Percentiles rank a stretch among this genome's conserved stretches.
Evolutionary conservation across 2,888 invertebrate species (phyloP).

Genomic region (Dasypogon diadema): DNA sequence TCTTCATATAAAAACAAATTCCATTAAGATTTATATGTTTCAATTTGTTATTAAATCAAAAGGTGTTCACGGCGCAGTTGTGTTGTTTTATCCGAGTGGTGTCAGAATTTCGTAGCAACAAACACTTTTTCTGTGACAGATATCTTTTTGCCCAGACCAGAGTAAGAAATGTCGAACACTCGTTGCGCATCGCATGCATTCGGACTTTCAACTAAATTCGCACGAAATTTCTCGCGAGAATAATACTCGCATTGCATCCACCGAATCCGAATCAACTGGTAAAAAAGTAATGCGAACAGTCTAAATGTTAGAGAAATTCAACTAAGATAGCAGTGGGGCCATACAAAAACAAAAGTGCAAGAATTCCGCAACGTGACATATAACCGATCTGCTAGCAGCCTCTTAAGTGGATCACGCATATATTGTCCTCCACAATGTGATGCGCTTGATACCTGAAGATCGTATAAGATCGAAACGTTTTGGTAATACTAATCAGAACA

Average conservation of each 20-base stretch:
- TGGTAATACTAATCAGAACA: slow-evolving; percentile 52
- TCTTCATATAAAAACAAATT: slow-evolving; percentile 44
- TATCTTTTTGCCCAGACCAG: slow-evolving; percentile 10
- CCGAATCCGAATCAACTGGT: neutral
- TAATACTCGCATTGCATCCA: neutral
- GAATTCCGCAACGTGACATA: slow-evolving; percentile 50
- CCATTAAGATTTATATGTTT: slow-evolving; percentile 55
- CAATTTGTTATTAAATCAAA: slow-evolving; percentile 56
- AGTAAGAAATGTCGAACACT: slow-evolving; percentile 17
- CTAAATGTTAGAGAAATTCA: slow-evolving; percentile 43
- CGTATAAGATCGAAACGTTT: slow-evolving; percentile 54
- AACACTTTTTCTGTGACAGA: slow-evolving; percentile 30
- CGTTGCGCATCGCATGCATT: neutral
- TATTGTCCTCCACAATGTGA: slow-evolving; percentile 46
- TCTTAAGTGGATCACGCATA: slow-evolving; percentile 42
- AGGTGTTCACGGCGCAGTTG: slow-evolving; percentile 28
- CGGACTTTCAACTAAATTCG: slow-evolving; percentile 42
- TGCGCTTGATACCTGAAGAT: slow-evolving; percentile 51
- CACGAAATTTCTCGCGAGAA: slow-evolving; percentile 40
- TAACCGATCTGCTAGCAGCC: slow-evolving; percentile 44
- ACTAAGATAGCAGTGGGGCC: slow-evolving; percentile 17
- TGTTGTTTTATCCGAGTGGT: slow-evolving; percentile 24
- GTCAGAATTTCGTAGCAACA: slow-evolving; percentile 31
- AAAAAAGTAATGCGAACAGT: slow-evolving; percentile 11
- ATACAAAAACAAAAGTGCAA: slow-evolving; percentile 37